These are phyloP conservation scores for Chelonia mydas DNA, from an alignment of 2,797 vertebrate genomes.

Conservation along the genomic window DNA sequence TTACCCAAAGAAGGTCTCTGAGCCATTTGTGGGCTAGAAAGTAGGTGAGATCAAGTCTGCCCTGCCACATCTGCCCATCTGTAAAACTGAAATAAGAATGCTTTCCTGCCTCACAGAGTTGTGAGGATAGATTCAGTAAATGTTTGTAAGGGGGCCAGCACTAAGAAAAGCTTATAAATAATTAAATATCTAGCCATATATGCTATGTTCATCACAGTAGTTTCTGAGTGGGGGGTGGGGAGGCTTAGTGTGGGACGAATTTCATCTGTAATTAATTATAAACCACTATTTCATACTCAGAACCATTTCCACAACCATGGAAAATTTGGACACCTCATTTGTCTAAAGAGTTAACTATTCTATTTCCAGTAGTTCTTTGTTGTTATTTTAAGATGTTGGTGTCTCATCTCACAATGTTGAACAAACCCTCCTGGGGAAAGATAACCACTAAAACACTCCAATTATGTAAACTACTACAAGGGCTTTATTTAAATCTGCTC, in stretches of 20 bases:
- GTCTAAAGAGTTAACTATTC: background rate
- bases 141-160: background rate
- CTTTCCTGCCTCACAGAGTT: background rate
- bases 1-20: background rate
- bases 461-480: background rate
- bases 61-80: background rate
- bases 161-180: background rate
- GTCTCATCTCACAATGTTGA: background rate
- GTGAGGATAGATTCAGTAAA: background rate
- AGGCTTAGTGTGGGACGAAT: background rate
- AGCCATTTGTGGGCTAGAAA: background rate
- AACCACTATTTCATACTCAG: rapidly evolving
- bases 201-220: background rate
- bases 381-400: background rate
- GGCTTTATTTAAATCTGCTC: background rate
- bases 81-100: background rate
- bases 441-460: background rate
- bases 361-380: too few species aligned
- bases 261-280: background rate
- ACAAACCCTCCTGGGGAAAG: background rate
- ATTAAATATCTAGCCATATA: background rate
- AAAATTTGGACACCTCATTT: background rate
- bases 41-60: background rate
- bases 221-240: background rate
- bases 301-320: background rate